Conservation (phyloP, 2,113 vertebrate genomes). For the Paraplagusia blochii region DNA sequence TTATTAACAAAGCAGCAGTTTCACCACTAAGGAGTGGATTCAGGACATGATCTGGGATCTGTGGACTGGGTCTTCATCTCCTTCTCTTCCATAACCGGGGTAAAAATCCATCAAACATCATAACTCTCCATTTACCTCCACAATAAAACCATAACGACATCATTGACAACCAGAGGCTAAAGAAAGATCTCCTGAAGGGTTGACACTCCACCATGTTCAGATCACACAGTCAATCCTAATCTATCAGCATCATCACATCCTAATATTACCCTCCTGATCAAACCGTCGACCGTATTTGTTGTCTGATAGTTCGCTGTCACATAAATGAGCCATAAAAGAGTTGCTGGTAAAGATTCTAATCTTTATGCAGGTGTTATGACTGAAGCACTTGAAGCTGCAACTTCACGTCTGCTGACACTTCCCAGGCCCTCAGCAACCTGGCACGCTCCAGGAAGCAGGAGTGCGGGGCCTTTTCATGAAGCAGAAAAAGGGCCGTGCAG, state of each 20-base stretch:
- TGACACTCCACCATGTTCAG: conserved; percentile 26
- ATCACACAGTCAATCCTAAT: conserved; percentile 31
- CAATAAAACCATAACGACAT: conserved; percentile 55
- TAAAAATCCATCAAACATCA: conserved; percentile 35
- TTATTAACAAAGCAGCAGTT: conserved; percentile 16
- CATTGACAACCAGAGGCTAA: conserved; percentile 28
- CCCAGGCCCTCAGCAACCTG: conserved; percentile 35
- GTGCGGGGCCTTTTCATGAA: not conserved
- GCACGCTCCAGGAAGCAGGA: conserved; percentile 20
- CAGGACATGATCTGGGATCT: not conserved
- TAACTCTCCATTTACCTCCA: conserved; percentile 53
- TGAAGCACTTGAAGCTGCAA: conserved; percentile 56
- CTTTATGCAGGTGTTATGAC: conserved; percentile 78
- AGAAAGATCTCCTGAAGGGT: conserved; percentile 18
- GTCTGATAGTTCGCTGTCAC: conserved; percentile 62
- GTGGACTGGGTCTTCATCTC: not conserved
- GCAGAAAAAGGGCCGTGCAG: not conserved
- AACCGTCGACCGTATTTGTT: conserved; percentile 47
- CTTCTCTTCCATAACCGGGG: too few relatives aligned
- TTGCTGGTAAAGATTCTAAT: conserved; percentile 73
- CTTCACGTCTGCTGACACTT: conserved; percentile 61
- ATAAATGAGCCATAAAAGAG: conserved; percentile 72
- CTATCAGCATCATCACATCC: conserved; percentile 43
- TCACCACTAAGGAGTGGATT: not conserved
- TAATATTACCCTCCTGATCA: too few relatives aligned